Evolutionary conservation across 2,113 vertebrate genomes (phyloP).

Genomic region (Guaruba guarouba): DNA sequence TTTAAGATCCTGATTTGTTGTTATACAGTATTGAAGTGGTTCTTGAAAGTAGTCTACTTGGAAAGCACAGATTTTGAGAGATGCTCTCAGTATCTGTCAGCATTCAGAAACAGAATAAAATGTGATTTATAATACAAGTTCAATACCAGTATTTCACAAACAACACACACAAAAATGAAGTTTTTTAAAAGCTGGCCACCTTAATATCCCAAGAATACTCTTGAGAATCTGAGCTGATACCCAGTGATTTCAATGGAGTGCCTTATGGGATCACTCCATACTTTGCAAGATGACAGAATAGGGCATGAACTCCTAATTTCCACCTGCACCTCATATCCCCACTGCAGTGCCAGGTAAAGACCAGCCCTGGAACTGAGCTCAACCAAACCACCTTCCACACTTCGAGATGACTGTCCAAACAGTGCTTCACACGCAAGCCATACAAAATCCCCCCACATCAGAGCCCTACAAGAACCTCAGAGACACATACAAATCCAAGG

Average conservation of each 20-base stretch:
- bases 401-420: background rate
- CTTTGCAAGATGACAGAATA: background rate
- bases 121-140: background rate
- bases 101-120: background rate
- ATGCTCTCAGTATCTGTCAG: background rate
- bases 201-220: background rate
- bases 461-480: background rate
- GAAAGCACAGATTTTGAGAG: background rate
- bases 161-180: fast-evolving
- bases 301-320: background rate
- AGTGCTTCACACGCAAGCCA: background rate
- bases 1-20: background rate
- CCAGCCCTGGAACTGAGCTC: background rate
- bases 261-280: background rate
- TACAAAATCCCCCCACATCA: fast-evolving
- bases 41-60: background rate
- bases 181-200: background rate
- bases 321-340: background rate
- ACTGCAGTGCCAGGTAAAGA: background rate
- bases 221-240: background rate
- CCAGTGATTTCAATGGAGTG: background rate
- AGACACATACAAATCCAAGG: fast-evolving
- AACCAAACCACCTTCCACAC: background rate
- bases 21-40: background rate
- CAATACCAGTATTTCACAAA: background rate